These are phyloP conservation scores for Procavia capensis DNA, from an alignment of 2,113 vertebrate genomes.

Conservation along the genomic window DNA sequence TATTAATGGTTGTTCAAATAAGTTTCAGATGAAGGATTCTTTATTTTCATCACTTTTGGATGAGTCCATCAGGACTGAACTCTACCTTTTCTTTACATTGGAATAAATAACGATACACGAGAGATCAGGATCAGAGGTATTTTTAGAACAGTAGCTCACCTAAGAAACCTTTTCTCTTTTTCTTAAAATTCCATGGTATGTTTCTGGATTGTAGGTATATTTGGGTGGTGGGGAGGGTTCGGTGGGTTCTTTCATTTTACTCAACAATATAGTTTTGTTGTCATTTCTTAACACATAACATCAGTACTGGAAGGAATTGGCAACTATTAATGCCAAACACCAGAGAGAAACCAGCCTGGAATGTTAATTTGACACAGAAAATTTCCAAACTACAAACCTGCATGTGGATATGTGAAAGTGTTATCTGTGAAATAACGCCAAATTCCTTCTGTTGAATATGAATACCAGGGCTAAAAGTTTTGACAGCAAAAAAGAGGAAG, in stretches of 20 bases:
- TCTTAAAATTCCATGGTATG: neutral
- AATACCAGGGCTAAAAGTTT: neutral
- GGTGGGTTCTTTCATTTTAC: neutral
- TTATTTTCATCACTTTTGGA: slow-evolving; percentile 40
- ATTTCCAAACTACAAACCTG: neutral
- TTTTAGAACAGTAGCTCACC: neutral
- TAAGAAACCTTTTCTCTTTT: slow-evolving; percentile 17
- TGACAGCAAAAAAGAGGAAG: neutral
- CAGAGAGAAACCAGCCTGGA: neutral
- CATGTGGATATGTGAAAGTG: neutral
- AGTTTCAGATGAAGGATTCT: neutral
- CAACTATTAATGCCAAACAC: neutral
- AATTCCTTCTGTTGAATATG: neutral
- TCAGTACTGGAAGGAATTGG: neutral
- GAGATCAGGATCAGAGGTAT: neutral
- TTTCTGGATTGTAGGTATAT: neutral
- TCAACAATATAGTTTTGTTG: neutral
- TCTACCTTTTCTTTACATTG: neutral
- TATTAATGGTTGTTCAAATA: neutral
- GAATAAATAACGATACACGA: neutral
- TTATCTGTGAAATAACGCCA: neutral
- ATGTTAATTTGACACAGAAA: slow-evolving; percentile 32
- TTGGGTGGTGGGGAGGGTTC: neutral
- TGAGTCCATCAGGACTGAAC: neutral
- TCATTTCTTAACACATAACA: neutral